phyloP scores from a whole-genome alignment of 2,888 invertebrate species.

The Drosophila basisetae region DNA sequence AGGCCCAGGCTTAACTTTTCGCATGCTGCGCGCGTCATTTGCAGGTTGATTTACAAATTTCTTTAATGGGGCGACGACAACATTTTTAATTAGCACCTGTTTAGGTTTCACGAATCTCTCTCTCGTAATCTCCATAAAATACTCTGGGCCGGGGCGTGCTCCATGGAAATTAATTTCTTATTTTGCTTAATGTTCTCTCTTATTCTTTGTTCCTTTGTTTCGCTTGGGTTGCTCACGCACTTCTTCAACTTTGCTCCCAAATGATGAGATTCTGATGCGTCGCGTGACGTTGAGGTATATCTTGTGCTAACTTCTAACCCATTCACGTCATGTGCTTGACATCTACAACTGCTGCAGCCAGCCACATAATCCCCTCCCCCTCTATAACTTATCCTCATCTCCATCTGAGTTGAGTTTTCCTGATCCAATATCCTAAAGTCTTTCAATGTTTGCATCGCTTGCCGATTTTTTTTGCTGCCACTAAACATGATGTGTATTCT shows the following conservation, averaged over 20 bases:
- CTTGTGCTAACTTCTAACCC: conserved; percentile 21
- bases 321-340: conserved; percentile 22
- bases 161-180: conserved; percentile 70
- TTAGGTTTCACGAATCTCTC: conserved; percentile 47
- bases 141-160: conserved; percentile 24
- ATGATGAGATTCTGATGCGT: conserved; percentile 51
- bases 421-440: conserved; percentile 65
- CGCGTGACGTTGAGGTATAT: conserved; percentile 14
- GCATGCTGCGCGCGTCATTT: conserved; percentile 55
- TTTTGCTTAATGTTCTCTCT: conserved; percentile 29
- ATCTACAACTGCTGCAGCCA: conserved; percentile 41
- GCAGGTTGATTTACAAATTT: conserved; percentile 74
- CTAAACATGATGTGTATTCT: conserved; percentile 40
- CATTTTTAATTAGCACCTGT: conserved; percentile 84
- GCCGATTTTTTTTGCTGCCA: conserved; percentile 11
- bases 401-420: conserved; percentile 22
- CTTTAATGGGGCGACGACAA: conserved; percentile 84
- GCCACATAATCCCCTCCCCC: conserved; percentile 11
- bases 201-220: neutral
- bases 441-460: conserved; percentile 36
- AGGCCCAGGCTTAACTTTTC: conserved; percentile 35
- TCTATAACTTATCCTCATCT: neutral
- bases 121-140: conserved; percentile 62
- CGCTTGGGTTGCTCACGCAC: conserved; percentile 34
- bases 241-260: conserved; percentile 30